Conservation (phyloP, 2,797 vertebrate genomes). For the Pampus argenteus region DNA sequence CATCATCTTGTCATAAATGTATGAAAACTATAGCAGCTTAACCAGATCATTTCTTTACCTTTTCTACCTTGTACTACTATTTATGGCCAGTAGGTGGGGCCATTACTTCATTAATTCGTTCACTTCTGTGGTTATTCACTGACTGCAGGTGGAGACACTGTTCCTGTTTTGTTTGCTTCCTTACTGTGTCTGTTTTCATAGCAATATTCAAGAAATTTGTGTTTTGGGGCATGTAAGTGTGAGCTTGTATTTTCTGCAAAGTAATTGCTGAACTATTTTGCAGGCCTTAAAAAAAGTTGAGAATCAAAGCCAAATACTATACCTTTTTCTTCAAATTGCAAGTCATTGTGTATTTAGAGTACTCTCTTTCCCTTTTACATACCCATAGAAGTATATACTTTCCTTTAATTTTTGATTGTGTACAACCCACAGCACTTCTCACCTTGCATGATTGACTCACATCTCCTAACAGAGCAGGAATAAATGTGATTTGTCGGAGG, state of each 20-base stretch:
- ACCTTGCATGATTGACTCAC: conserved; percentile 61
- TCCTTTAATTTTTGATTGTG: conserved; percentile 35
- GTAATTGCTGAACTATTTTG: conserved; percentile 4
- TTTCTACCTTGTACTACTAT: conserved; percentile 21
- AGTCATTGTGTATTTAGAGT: neutral
- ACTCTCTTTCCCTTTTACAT: conserved; percentile 1
- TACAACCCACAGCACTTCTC: conserved; percentile 39
- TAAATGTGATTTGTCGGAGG: conserved; percentile 81
- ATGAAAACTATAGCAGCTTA: neutral
- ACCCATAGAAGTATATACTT: neutral
- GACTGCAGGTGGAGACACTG: conserved; percentile 68
- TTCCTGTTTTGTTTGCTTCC: conserved; percentile 24
- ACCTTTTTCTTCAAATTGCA: conserved; percentile 15
- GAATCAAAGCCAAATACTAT: neutral
- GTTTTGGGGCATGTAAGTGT: neutral
- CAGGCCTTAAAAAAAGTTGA: neutral
- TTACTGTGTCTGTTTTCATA: conserved; percentile 9
- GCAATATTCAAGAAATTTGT: conserved; percentile 28
- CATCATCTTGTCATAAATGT: conserved; percentile 18
- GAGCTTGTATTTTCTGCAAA: neutral
- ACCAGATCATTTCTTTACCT: neutral
- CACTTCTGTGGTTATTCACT: neutral
- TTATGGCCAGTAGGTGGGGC: conserved; percentile 61
- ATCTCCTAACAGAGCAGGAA: conserved; percentile 60
- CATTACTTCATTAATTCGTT: conserved; percentile 48